Percentiles rank a stretch among this genome's conserved stretches.
These are phyloP conservation scores for Brachynemurus nebulosus DNA, from an alignment of 2,888 invertebrate genomes.

Conservation along the genomic window DNA sequence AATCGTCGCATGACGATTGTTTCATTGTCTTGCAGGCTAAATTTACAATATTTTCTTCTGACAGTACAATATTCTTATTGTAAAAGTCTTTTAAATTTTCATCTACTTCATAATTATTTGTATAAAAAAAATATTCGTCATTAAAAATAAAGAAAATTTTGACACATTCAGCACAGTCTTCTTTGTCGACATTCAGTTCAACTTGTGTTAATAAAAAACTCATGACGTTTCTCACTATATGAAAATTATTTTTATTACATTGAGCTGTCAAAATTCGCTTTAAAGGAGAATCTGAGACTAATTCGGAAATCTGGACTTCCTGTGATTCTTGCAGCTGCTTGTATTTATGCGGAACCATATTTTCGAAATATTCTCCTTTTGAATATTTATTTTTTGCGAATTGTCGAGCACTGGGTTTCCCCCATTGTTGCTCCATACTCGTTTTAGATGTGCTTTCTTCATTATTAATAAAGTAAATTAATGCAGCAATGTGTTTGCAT, in stretches of 20 bases:
- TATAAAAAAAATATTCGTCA: constrained; percentile 1
- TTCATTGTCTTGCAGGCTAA: too few relatives aligned
- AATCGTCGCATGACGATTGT: too few relatives aligned
- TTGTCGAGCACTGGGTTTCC: constrained; percentile 7
- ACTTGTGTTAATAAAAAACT: constrained; percentile 2
- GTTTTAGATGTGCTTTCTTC: constrained; percentile 16
- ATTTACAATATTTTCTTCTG: too few relatives aligned
- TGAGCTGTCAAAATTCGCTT: constrained; percentile 1
- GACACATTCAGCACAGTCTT: constrained; percentile 7
- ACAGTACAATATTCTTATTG: too few relatives aligned
- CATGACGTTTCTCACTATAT: constrained; percentile 11
- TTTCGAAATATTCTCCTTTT: constrained; percentile 14
- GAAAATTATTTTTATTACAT: constrained; percentile 9
- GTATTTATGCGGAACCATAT: constrained; percentile 13
- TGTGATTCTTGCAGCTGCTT: background rate
- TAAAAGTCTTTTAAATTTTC: background rate
- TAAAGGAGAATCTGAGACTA: constrained; percentile 3
- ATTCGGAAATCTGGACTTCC: constrained; percentile 3
- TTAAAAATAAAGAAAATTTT: constrained; percentile 6
- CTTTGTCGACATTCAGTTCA: constrained; percentile 6
- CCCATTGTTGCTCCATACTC: constrained; percentile 15
- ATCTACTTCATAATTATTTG: constrained; percentile 4
- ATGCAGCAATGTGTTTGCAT: constrained; percentile 4
- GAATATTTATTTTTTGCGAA: constrained; percentile 15
- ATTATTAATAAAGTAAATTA: constrained; percentile 14